These are phyloP conservation scores for Progne subis DNA, from an alignment of 2,113 vertebrate genomes.

Conservation along the genomic window DNA sequence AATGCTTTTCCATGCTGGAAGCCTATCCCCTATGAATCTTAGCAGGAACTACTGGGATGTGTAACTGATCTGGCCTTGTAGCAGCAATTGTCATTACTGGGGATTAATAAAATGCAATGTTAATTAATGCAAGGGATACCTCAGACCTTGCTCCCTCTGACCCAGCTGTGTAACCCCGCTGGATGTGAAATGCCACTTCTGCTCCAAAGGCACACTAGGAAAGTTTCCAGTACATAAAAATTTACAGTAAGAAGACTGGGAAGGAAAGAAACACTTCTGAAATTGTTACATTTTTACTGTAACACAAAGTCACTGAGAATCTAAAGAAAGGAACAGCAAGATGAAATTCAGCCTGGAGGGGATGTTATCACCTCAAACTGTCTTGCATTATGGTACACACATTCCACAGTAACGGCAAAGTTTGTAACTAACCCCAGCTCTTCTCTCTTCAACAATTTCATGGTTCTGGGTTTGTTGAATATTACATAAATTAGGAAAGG, in stretches of 20 bases:
- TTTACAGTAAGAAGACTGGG: not conserved
- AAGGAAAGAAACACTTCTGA: not conserved
- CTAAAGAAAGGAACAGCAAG: not conserved
- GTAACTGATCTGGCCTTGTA: not conserved
- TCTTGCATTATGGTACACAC: not conserved
- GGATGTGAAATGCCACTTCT: not conserved
- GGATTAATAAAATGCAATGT: not conserved
- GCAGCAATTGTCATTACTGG: not conserved
- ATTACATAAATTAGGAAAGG: not conserved
- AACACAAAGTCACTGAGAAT: not conserved
- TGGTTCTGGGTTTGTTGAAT: not conserved
- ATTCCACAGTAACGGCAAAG: not conserved
- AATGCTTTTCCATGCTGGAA: not conserved
- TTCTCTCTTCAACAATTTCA: not conserved
- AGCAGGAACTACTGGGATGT: not conserved
- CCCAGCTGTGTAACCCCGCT: not conserved
- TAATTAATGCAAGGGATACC: not conserved
- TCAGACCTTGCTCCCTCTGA: not conserved
- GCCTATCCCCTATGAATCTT: not conserved
- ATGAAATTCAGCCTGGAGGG: not conserved
- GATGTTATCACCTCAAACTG: not conserved
- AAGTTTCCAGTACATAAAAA: not conserved
- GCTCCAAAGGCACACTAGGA: not conserved
- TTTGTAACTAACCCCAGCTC: not conserved
- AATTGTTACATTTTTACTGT: not conserved